Conservation (phyloP, 2,113 vertebrate genomes). For the Leptodactylus fuscus region DNA sequence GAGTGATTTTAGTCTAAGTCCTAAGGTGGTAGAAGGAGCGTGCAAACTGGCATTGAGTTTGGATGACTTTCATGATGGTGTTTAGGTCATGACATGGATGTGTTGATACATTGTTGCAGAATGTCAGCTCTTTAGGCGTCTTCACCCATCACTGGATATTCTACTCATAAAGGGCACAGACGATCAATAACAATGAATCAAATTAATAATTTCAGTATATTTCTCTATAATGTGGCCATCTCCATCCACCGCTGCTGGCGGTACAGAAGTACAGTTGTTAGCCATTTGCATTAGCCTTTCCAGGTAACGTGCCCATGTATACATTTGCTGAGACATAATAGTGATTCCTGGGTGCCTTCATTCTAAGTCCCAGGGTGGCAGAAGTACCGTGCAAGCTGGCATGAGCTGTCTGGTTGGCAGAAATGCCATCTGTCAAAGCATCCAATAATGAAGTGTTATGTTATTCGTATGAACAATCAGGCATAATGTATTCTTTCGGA, state of each 20-base stretch:
- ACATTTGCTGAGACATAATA: slow-evolving; percentile 56
- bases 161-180: background rate
- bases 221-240: background rate
- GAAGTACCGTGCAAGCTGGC: slow-evolving; percentile 71
- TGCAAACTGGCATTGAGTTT: no score
- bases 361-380: slow-evolving; percentile 64
- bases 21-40: no score
- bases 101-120: no score
- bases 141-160: no score
- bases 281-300: background rate
- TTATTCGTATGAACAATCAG: slow-evolving; percentile 83
- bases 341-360: slow-evolving; percentile 63
- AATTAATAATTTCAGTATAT: background rate
- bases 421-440: slow-evolving; percentile 80
- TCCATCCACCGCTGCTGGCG: background rate
- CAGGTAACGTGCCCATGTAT: slow-evolving; percentile 21
- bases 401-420: slow-evolving; percentile 75
- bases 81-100: no score
- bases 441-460: slow-evolving; percentile 84
- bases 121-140: no score
- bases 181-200: background rate
- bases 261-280: background rate
- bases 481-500: slow-evolving; percentile 80
- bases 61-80: no score
- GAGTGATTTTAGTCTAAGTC: no score